These are phyloP conservation scores for Rhamphomyia laevipes DNA, from an alignment of 2,888 invertebrate species.

Conservation along the genomic window DNA sequence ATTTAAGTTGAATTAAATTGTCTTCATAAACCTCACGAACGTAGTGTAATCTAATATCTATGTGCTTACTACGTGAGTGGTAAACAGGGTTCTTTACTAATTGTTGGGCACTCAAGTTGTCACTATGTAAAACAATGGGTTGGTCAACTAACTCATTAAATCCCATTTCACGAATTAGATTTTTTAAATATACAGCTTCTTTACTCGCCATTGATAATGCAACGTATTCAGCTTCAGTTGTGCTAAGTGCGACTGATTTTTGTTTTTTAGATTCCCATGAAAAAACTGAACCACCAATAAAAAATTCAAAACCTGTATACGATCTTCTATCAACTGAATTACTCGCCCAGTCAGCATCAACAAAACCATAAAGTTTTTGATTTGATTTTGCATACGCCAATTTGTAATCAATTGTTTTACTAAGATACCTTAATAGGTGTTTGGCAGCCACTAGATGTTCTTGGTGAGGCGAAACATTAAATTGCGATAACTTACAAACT, in stretches of 20 bases:
- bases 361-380: constrained; percentile 3
- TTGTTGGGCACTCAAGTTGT: constrained; percentile 10
- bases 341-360: constrained; percentile 9
- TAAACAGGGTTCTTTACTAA: constrained; percentile 12
- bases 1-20: constrained; percentile 3
- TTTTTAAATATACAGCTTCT: constrained; percentile 8
- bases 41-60: constrained; percentile 12
- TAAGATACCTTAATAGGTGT: constrained; percentile 6
- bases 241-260: constrained; percentile 7
- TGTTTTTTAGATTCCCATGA: constrained; percentile 11
- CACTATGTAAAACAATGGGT: constrained; percentile 4
- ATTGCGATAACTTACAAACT: constrained; percentile 4
- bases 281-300: constrained; percentile 3
- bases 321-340: constrained; percentile 6
- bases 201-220: constrained; percentile 7
- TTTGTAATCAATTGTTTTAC: constrained; percentile 2
- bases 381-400: constrained; percentile 4
- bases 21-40: constrained; percentile 6
- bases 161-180: constrained; percentile 6
- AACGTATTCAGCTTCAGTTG: constrained; percentile 11
- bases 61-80: constrained; percentile 12
- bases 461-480: constrained; percentile 2
- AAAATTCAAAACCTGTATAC: constrained; percentile 8
- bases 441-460: constrained; percentile 5
- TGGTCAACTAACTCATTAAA: background rate